Evolutionary conservation across 2,797 vertebrate genomes (phyloP), one percentile per base, ranked within the genome.

Genomic region (Apogon hyalosoma): DNA sequence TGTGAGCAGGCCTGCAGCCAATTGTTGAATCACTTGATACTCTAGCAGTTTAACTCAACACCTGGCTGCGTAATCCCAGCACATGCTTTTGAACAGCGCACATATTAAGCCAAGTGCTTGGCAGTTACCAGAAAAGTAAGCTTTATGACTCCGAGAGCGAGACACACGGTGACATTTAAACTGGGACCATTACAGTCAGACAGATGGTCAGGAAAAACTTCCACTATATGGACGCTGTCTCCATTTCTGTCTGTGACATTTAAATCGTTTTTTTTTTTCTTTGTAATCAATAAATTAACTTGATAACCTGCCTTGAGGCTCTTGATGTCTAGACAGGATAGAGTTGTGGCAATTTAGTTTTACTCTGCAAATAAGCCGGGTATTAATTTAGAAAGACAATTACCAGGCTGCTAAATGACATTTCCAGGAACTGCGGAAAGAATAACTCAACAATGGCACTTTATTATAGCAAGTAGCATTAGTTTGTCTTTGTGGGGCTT

Each of bases 91-190:
- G 58, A 70, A 60, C 71, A 15, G 63, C 54, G 53, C 55, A 52
- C 16, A 31, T 12, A 24, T 69, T 54, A 58, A 89, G 83, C n/a
- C 63, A 60, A 60, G 38, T 43, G n/a, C 38, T 54, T 0, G 50
- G 14, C 48, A 12, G 64, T 24, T 13, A 75, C 49, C 11, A 48
- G 53, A 51, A 69, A 47, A 13, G 42, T 38, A 6, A 59, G 63
- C 63, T 81, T 75, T 19, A 53, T 63, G 68, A 49, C 19, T 16
- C 21, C 46, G 16, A 68, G 69, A 62, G 63, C 57, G 12, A 58
- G 19, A 51, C 58, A 68, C 63, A 14, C 63, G 0, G 2, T 87
- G 90, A 87, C 85, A 85, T 91, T 88, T 87, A 63, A 64, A 84
- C 53, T 1, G 33, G 67, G 69, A 58, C 62, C 60, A 33, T 51